Evolutionary conservation across 2,888 invertebrate species (phyloP).

Genomic region (Rotaria sp.): DNA sequence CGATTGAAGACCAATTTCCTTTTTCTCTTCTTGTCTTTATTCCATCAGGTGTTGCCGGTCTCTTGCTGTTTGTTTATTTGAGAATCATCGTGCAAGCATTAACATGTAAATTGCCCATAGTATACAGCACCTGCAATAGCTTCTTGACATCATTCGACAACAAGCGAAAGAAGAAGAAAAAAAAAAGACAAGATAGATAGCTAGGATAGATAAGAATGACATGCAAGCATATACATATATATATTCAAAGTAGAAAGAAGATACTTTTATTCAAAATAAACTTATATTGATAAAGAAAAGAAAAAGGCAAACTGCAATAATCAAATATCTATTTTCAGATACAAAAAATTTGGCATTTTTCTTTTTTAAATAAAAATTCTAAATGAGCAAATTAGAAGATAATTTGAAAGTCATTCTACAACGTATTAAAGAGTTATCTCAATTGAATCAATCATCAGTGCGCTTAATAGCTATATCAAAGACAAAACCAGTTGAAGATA

Average conservation of each 20-base stretch:
- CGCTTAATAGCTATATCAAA: conserved; percentile 83
- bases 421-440: background rate
- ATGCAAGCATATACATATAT: background rate
- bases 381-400: background rate
- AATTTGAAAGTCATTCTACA: background rate
- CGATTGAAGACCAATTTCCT: conserved; percentile 14
- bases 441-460: conserved; percentile 46
- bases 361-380: background rate
- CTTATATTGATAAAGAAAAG: too few species aligned
- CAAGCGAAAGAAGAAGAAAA: background rate
- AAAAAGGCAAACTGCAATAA: background rate
- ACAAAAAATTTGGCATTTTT: background rate
- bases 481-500: conserved; percentile 71
- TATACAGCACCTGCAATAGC: conserved; percentile 5
- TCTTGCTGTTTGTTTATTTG: background rate
- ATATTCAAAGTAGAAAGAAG: background rate
- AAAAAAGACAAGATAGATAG: background rate
- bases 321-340: background rate
- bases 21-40: background rate
- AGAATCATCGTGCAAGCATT: conserved; percentile 22
- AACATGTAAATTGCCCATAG: conserved; percentile 20
- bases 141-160: conserved; percentile 2
- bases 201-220: background rate
- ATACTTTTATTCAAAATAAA: background rate
- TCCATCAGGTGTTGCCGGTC: conserved; percentile 13